Conservation (phyloP, 1,140 invertebrate genomes). For the Calephelis virginiensis region DNA sequence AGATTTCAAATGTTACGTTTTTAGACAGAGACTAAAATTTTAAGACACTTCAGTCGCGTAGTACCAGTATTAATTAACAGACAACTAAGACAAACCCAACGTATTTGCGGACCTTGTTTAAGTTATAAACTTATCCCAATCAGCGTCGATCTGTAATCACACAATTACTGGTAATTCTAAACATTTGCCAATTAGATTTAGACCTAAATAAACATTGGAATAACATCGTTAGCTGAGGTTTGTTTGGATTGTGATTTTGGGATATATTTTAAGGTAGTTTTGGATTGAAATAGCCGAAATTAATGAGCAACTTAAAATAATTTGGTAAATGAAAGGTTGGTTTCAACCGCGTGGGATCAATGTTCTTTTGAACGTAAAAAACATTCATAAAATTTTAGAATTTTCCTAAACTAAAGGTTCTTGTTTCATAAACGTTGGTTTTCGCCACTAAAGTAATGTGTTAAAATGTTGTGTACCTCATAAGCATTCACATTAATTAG, state of each 20-base stretch:
- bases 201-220: conserved; percentile 36
- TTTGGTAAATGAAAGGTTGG: too few relatives aligned
- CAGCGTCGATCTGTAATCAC: conserved; percentile 29
- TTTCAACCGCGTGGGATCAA: too few relatives aligned
- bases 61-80: conserved; percentile 6
- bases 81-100: background rate
- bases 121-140: conserved; percentile 21
- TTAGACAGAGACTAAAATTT: too few relatives aligned
- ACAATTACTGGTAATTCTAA: conserved; percentile 29
- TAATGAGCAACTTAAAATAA: too few relatives aligned
- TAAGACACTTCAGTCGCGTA: background rate
- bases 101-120: conserved; percentile 4
- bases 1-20: too few relatives aligned
- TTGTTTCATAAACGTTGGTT: too few relatives aligned
- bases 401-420: too few relatives aligned
- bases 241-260: conserved; percentile 3
- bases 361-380: too few relatives aligned
- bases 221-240: conserved; percentile 25
- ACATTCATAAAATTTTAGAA: too few relatives aligned
- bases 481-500: too few relatives aligned
- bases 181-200: conserved; percentile 38
- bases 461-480: too few relatives aligned
- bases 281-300: background rate
- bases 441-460: too few relatives aligned
- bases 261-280: conserved; percentile 1